A percentile compares a stretch with the other conserved stretches of the same genome.
phyloP scores from a whole-genome alignment of 2,888 invertebrate species.

The Idaea straminata region DNA sequence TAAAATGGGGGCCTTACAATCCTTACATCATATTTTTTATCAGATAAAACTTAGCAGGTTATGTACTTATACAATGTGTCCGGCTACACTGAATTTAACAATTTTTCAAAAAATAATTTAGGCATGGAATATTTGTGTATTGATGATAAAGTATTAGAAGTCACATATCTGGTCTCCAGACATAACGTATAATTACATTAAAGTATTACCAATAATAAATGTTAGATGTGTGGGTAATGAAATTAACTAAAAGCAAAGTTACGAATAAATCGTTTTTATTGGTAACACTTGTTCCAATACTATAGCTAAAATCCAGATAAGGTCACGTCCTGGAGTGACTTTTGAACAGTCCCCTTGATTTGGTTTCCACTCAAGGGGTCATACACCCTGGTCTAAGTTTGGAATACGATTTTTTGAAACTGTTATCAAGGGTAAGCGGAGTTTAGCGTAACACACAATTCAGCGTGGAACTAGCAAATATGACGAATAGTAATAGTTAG shows the following conservation, averaged over 20 bases:
- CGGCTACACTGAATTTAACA: background rate
- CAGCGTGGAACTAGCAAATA: slow-evolving; percentile 34
- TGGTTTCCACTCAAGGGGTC: slow-evolving; percentile 88
- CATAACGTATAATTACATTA: background rate
- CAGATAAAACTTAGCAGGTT: background rate
- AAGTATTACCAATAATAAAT: background rate
- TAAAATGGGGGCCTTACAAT: background rate
- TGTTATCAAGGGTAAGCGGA: slow-evolving; percentile 51
- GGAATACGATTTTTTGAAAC: slow-evolving; percentile 48
- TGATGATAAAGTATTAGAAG: background rate
- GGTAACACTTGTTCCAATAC: background rate
- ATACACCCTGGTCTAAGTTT: slow-evolving; percentile 76
- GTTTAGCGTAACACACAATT: background rate
- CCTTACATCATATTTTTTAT: background rate
- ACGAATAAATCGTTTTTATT: background rate
- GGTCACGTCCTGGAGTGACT: slow-evolving; percentile 85
- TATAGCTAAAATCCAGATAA: slow-evolving; percentile 31
- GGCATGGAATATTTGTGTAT: too few species aligned
- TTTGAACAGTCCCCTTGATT: slow-evolving; percentile 83
- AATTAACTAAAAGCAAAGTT: background rate
- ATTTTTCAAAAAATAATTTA: background rate
- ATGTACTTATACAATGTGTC: background rate
- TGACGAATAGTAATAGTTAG: background rate
- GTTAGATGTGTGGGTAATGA: background rate
- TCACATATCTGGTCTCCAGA: background rate